Base-by-base conservation (phyloP, 2,888 invertebrate species). In the Vandiemenella viatica region DNA sequence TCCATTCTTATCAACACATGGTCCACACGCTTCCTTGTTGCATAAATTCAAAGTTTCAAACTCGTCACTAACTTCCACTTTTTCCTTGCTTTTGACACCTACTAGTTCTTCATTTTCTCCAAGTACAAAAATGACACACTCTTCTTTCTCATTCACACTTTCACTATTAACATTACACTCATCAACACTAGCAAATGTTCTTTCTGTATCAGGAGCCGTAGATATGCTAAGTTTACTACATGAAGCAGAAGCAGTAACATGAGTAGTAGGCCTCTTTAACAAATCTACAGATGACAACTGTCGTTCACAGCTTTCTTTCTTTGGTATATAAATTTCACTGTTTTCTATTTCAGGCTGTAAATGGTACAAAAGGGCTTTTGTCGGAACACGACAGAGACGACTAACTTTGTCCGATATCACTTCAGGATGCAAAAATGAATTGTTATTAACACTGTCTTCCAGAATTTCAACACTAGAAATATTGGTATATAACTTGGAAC, bases 41-140 rank as follows among this genome's bases (percentile, higher is more conserved):
- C n/a, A n/a, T n/a, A n/a, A n/a, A n/a, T n/a, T n/a, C n/a, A n/a
- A n/a, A n/a, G n/a, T n/a, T n/a, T n/a, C n/a, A n/a, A n/a, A n/a
- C n/a, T n/a, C n/a, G n/a, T n/a, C n/a, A n/a, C n/a, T n/a, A n/a
- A n/a, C n/a, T n/a, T n/a, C n/a, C n/a, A n/a, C n/a, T n/a, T n/a
- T n/a, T n/a, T n/a, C n/a, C n/a, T n/a, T n/a, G n/a, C 63, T 68
- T 58, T 79, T 80, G 42, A 82, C 61, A 40, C 79, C 79, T 4
- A 80, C 72, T 37, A 82, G 62, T 57, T 76, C 73, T 55, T 83
- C 83, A 59, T 80, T 73, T 50, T 83, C 83, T 17, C 83, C 83
- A 43, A 83, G 62, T 4, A 82, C 79, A 62, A 83, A 83, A 7
- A 83, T 68, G 0, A 83, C 83, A 45, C 26, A 23, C 1, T 20